Conservation (phyloP, 2,113 vertebrate genomes). For the Cercopithecus mona region DNA sequence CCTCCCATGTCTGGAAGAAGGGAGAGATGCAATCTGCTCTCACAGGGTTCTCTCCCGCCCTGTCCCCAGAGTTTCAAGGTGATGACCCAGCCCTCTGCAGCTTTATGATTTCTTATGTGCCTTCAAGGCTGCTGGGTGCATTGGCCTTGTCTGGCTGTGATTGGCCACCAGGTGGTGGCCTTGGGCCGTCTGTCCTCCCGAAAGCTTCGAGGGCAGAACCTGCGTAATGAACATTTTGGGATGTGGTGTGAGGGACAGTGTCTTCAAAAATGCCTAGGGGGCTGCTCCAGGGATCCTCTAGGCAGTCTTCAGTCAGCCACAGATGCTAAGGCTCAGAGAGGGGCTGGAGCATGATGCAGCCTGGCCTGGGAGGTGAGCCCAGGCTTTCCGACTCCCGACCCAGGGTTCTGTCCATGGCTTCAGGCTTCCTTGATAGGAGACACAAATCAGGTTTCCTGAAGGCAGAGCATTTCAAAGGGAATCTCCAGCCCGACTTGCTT, state of each 20-base stretch:
- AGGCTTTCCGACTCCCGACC: background rate
- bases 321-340: background rate
- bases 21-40: too few species aligned
- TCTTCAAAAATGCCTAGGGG: background rate
- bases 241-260: background rate
- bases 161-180: slow-evolving; percentile 43
- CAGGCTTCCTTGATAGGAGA: background rate
- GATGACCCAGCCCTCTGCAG: background rate
- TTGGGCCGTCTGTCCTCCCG: rapidly evolving
- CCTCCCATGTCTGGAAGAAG: rapidly evolving
- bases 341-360: background rate
- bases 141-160: background rate
- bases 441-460: background rate
- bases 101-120: rapidly evolving
- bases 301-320: background rate
- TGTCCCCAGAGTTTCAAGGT: too few species aligned
- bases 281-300: too few species aligned
- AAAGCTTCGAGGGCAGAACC: rapidly evolving
- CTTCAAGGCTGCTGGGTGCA: rapidly evolving
- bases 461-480: background rate
- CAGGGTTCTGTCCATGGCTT: background rate
- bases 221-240: rapidly evolving
- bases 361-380: background rate
- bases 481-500: background rate
- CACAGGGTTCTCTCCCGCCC: too few species aligned